A percentile compares a stretch with the other conserved stretches of the same genome.
These are phyloP conservation scores for Adelognathus sp. DNA, from an alignment of 2,888 invertebrate species.

Conservation along the genomic window DNA sequence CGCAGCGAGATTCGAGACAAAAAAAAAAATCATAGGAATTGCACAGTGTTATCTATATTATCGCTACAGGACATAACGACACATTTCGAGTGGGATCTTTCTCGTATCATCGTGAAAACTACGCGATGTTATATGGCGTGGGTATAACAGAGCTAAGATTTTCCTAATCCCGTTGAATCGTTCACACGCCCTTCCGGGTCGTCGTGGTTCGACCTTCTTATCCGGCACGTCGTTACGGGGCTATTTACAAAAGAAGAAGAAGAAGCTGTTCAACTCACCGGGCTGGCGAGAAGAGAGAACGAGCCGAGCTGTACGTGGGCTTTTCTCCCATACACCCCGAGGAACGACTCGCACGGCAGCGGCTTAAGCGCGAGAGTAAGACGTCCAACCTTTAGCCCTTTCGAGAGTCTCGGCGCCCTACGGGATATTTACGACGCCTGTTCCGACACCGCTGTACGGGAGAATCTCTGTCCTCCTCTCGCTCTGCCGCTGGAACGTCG, in stretches of 20 bases:
- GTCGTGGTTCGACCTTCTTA: conserved; percentile 28
- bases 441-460: conserved; percentile 3
- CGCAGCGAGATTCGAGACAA: too few relatives aligned
- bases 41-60: too few relatives aligned
- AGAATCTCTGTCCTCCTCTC: background rate
- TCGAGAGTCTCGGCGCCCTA: conserved; percentile 69
- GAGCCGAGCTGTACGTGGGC: conserved; percentile 7
- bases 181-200: conserved; percentile 53
- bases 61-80: background rate
- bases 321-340: background rate
- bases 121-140: conserved; percentile 7
- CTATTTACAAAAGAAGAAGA: conserved; percentile 64
- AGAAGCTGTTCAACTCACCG: conserved; percentile 43
- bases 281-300: background rate
- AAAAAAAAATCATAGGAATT: too few relatives aligned
- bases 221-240: conserved; percentile 61
- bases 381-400: conserved; percentile 77
- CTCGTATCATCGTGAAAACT: background rate
- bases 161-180: conserved; percentile 55
- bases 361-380: conserved; percentile 63
- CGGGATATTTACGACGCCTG: conserved; percentile 76
- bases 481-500: too few relatives aligned
- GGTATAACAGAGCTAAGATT: conserved; percentile 33
- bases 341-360: conserved; percentile 60
- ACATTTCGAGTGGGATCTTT: background rate